phyloP scores from a whole-genome alignment of 1,140 invertebrate genomes.

The Dermatophagoides farinae region DNA sequence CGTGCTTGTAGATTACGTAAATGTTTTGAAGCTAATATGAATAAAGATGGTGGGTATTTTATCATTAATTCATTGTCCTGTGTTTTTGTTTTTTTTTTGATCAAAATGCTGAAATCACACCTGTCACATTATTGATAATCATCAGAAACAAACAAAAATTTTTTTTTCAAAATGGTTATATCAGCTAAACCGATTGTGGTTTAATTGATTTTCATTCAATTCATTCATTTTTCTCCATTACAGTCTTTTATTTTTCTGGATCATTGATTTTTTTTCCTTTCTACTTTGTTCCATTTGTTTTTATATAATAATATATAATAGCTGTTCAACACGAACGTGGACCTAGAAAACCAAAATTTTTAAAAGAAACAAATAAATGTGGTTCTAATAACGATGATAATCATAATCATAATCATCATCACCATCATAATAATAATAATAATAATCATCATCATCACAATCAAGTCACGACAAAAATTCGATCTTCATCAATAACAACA shows the following conservation, averaged over 20 bases:
- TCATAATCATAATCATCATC: conserved; percentile 7
- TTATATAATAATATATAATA: conserved; percentile 19
- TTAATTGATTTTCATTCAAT: background rate
- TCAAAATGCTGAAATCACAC: too few relatives aligned
- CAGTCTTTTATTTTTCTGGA: conserved; percentile 15
- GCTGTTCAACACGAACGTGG: conserved; percentile 40
- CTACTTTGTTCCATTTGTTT: background rate
- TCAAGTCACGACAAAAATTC: too few relatives aligned
- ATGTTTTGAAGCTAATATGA: conserved; percentile 93
- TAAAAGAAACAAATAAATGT: conserved; percentile 21
- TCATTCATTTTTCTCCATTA: too few relatives aligned
- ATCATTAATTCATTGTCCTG: background rate
- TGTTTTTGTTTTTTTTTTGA: background rate
- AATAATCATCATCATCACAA: background rate
- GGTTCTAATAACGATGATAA: background rate
- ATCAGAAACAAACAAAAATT: background rate
- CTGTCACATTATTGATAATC: background rate
- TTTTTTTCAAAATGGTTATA: too few relatives aligned
- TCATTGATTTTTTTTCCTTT: background rate
- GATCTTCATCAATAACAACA: too few relatives aligned
- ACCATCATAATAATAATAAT: conserved; percentile 9
- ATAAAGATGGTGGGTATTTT: conserved; percentile 75
- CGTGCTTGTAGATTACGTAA: conserved; percentile 83
- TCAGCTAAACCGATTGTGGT: background rate
- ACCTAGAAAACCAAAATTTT: conserved; percentile 33